These are phyloP conservation scores for Porites cylindrica DNA, from an alignment of 92 coral and sea anemone species.

Conservation along the genomic window DNA sequence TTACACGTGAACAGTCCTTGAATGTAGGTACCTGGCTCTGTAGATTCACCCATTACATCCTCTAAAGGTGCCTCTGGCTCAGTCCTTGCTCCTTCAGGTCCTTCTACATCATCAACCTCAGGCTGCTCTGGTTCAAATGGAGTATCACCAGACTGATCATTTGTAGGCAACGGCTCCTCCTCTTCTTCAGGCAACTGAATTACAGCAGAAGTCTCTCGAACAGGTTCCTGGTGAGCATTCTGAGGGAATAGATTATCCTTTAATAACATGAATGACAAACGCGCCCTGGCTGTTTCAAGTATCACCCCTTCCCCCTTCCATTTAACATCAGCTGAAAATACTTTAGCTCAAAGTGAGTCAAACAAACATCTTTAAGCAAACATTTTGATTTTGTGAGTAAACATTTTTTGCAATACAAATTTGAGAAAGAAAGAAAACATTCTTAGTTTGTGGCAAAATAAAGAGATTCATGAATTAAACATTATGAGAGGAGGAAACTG, in stretches of 20 bases:
- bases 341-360: too few relatives aligned
- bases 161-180: conserved; percentile 36
- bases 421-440: too few relatives aligned
- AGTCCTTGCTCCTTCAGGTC: conserved; percentile 32
- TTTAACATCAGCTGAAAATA: background rate
- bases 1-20: too few relatives aligned
- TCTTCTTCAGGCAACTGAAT: conserved; percentile 35
- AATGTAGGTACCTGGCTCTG: conserved; percentile 51
- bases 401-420: too few relatives aligned
- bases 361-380: too few relatives aligned
- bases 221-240: conserved; percentile 48
- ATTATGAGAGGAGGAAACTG: too few relatives aligned
- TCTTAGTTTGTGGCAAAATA: too few relatives aligned
- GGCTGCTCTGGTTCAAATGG: conserved; percentile 24
- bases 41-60: conserved; percentile 57
- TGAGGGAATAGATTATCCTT: background rate
- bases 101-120: conserved; percentile 52
- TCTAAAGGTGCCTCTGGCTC: conserved; percentile 51
- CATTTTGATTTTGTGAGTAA: too few relatives aligned
- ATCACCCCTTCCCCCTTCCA: background rate
- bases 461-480: too few relatives aligned
- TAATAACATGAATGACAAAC: background rate
- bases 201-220: conserved; percentile 29
- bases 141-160: conserved; percentile 26
- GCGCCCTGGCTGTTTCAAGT: background rate